Conservation (phyloP, 2,797 vertebrate species). For the Lagorchestes hirsutus region DNA sequence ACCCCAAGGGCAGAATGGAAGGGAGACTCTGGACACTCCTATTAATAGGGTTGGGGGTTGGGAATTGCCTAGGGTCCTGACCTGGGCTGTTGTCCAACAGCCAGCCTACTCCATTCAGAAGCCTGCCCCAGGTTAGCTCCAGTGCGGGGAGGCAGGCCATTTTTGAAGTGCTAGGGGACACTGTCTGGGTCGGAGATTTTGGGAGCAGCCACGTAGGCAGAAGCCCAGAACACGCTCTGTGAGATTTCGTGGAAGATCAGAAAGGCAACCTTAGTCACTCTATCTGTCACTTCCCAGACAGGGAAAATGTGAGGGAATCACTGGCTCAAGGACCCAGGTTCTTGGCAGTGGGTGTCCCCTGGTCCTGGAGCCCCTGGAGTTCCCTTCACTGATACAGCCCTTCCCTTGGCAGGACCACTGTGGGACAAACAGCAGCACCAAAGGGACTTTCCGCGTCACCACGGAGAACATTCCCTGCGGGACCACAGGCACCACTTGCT, state of each 20-base stretch:
- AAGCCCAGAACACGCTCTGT: not conserved
- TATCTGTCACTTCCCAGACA: not conserved
- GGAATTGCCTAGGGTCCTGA: not conserved
- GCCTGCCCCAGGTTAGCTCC: not conserved
- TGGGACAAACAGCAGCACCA: constrained; percentile 69
- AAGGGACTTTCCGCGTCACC: constrained; percentile 90
- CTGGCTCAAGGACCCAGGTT: not conserved
- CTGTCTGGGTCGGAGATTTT: not conserved
- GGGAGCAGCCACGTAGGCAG: not conserved
- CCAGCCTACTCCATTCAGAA: not conserved
- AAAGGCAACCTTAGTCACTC: not conserved
- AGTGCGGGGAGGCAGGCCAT: not conserved
- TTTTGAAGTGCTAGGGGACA: not conserved
- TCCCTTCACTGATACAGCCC: not conserved
- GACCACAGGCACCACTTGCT: constrained; percentile 93
- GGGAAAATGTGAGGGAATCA: not conserved
- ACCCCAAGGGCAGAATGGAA: not conserved
- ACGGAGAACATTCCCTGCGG: constrained; percentile 95
- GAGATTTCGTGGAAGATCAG: not conserved
- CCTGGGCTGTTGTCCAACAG: not conserved
- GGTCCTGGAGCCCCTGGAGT: not conserved
- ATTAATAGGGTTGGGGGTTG: not conserved
- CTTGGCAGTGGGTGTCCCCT: fast-evolving
- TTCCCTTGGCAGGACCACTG: constrained; percentile 89
- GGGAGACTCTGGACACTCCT: not conserved